Conservation (phyloP, 1,140 invertebrate genomes). For the Cyclargus thomasi region DNA sequence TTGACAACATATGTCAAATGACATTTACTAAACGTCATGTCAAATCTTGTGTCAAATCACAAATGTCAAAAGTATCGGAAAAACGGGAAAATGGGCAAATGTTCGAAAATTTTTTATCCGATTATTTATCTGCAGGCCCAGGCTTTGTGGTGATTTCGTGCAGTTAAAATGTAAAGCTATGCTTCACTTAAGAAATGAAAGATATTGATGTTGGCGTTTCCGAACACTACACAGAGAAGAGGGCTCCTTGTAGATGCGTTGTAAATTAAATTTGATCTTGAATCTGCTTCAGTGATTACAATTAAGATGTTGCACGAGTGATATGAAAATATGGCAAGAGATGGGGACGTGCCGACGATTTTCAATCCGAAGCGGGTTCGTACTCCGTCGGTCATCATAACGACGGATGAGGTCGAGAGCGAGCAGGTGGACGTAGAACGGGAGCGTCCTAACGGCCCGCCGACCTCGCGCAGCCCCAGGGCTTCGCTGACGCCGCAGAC, state of each 20-base stretch:
- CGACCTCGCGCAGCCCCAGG: slow-evolving; percentile 59
- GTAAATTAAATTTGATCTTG: slow-evolving; percentile 35
- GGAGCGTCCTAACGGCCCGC: slow-evolving; percentile 57
- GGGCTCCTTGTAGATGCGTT: slow-evolving; percentile 1
- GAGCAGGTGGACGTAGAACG: slow-evolving; percentile 49
- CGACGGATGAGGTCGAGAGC: slow-evolving; percentile 76
- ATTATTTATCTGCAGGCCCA: not conserved
- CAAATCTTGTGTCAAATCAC: not conserved
- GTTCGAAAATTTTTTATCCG: slow-evolving; percentile 28
- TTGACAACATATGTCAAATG: too few relatives aligned
- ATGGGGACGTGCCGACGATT: slow-evolving; percentile 83
- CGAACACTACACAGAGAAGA: not conserved
- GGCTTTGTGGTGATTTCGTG: not conserved
- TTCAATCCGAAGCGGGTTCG: slow-evolving; percentile 84
- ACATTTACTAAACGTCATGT: not conserved
- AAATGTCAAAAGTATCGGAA: not conserved
- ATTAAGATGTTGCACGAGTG: slow-evolving; percentile 32
- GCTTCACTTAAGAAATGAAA: not conserved
- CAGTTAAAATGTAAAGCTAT: not conserved
- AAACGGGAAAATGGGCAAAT: slow-evolving; percentile 31
- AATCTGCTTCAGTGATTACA: slow-evolving; percentile 25
- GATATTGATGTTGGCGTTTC: not conserved
- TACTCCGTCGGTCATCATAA: slow-evolving; percentile 82
- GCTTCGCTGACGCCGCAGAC: slow-evolving; percentile 62
- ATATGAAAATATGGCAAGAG: slow-evolving; percentile 64